phyloP scores from a whole-genome alignment of 2,797 vertebrate genomes.

The Myripristis jacobus region DNA sequence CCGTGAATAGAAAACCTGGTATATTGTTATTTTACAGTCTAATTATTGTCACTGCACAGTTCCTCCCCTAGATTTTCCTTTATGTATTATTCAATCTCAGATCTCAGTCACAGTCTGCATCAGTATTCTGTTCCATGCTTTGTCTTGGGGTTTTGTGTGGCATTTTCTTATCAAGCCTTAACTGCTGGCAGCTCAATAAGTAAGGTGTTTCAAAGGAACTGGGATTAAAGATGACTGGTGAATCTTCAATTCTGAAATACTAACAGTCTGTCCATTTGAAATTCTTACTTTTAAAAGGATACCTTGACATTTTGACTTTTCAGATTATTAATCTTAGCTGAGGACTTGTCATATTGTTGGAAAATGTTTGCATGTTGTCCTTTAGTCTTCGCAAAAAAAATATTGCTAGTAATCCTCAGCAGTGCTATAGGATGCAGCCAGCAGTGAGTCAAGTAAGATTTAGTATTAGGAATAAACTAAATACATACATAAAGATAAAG shows the following conservation, averaged over 20 bases:
- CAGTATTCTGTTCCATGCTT: conserved; percentile 19
- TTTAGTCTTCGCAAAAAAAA: no score
- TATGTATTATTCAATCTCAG: conserved; percentile 22
- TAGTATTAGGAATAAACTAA: no score
- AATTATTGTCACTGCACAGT: conserved; percentile 28
- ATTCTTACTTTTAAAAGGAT: conserved; percentile 47
- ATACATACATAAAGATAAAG: no score
- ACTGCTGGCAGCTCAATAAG: conserved; percentile 7
- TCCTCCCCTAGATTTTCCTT: conserved; percentile 15
- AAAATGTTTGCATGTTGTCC: no score
- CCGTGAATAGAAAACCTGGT: conserved; percentile 12
- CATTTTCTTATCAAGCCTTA: neutral
- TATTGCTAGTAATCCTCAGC: no score
- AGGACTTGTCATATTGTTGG: no score
- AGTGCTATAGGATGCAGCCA: no score
- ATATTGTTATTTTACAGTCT: conserved; percentile 32
- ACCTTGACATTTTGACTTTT: conserved; percentile 51
- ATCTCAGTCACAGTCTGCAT: conserved; percentile 7
- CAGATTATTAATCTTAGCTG: neutral
- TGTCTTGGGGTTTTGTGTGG: neutral
- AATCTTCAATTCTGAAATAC: neutral
- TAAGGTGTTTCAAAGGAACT: neutral
- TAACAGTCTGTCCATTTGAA: conserved; percentile 26
- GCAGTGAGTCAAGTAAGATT: no score
- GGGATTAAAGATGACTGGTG: neutral